Evolutionary conservation across 2,797 vertebrate genomes (phyloP).

Genomic region (Zenarchopterus dispar): DNA sequence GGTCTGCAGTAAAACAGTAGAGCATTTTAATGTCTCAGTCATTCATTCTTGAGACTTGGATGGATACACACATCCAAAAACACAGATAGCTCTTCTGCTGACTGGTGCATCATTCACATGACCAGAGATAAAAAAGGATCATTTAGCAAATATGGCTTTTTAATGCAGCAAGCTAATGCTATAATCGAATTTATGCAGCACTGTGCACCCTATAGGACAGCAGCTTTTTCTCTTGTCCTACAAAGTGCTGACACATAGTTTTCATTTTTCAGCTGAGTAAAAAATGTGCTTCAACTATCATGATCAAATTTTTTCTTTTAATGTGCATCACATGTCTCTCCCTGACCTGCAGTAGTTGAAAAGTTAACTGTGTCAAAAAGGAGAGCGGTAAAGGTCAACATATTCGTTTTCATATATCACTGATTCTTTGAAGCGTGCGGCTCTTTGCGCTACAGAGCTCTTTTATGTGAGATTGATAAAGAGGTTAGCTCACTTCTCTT

Average conservation of each 20-base stretch:
- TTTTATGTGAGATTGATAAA: slow-evolving; percentile 26
- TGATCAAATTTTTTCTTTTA: slow-evolving; percentile 13
- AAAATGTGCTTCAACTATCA: slow-evolving; percentile 14
- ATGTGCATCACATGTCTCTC: slow-evolving; percentile 4
- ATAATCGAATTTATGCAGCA: background rate
- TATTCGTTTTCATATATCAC: slow-evolving; percentile 18
- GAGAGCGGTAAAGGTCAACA: slow-evolving; percentile 18
- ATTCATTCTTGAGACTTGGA: no score
- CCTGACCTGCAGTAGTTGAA: slow-evolving; percentile 11
- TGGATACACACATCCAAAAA: no score
- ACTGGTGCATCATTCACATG: no score
- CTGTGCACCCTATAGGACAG: background rate
- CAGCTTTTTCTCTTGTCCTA: slow-evolving; percentile 11
- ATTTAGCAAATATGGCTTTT: no score
- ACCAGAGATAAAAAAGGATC: no score
- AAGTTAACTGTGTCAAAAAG: background rate
- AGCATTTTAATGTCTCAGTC: no score
- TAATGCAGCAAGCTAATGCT: no score
- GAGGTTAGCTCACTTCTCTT: slow-evolving; percentile 14
- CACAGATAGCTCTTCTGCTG: no score
- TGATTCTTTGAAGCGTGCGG: slow-evolving; percentile 17
- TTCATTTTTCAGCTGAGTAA: slow-evolving; percentile 5
- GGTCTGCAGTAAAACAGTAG: no score
- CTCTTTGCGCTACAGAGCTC: slow-evolving; percentile 20
- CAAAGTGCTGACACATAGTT: slow-evolving; percentile 21